A percentile compares a stretch with the other conserved stretches of the same genome.
Evolutionary conservation across 2,113 vertebrate genomes (phyloP).

Genomic region (Glaucidium brasilianum): DNA sequence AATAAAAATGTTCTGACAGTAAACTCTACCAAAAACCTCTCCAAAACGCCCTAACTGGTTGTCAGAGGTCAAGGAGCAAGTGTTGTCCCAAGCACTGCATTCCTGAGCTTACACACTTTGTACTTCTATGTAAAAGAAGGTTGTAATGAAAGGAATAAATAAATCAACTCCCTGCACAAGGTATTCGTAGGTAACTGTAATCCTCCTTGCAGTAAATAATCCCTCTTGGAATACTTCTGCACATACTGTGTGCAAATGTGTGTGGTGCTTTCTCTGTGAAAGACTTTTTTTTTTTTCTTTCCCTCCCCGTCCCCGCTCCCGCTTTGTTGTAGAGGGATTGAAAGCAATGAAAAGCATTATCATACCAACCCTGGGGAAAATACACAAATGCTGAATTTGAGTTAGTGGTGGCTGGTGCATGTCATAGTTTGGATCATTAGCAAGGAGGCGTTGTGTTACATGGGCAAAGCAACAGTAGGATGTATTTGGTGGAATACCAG

Average conservation of each 20-base stretch:
- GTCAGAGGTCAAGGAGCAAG: neutral
- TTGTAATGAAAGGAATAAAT: neutral
- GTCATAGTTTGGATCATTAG: neutral
- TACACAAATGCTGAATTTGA: neutral
- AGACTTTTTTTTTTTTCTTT: too few species aligned
- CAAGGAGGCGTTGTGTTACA: neutral
- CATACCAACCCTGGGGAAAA: neutral
- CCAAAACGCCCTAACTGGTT: accelerated
- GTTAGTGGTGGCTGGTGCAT: neutral
- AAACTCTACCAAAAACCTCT: neutral
- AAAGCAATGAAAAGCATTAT: neutral
- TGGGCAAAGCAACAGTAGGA: neutral
- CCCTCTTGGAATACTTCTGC: neutral
- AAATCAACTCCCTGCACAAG: neutral
- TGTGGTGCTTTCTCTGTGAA: neutral
- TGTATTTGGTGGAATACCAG: neutral
- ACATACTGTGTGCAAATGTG: accelerated
- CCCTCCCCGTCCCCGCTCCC: too few species aligned
- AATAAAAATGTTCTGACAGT: neutral
- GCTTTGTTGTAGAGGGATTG: neutral
- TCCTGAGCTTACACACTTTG: neutral
- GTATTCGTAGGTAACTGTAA: neutral
- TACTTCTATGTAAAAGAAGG: neutral
- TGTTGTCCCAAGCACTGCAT: neutral
- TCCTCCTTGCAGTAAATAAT: neutral